These are phyloP conservation scores for Polyodon spathula DNA, from an alignment of 2,113 vertebrate genomes.

Conservation along the genomic window DNA sequence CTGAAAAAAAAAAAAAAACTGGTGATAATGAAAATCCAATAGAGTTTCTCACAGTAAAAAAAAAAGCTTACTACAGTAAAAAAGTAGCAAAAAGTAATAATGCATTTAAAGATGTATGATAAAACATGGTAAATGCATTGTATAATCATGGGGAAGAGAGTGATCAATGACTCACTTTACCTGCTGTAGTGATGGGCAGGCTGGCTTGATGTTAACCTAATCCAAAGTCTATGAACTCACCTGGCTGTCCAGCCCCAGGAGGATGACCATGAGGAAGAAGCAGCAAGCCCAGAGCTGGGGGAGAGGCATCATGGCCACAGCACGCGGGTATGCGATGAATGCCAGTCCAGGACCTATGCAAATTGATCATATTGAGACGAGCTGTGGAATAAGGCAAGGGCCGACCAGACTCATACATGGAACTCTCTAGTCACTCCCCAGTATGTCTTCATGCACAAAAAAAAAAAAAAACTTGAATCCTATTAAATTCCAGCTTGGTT, in stretches of 20 bases:
- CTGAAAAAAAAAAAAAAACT: too few relatives aligned
- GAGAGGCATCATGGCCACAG: conserved; percentile 3
- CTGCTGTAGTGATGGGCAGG: background rate
- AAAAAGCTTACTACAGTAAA: background rate
- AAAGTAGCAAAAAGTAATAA: too few relatives aligned
- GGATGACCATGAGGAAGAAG: conserved; percentile 6
- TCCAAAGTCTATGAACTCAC: background rate
- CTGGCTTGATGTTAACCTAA: background rate
- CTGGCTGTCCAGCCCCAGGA: conserved; percentile 2
- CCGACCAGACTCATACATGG: background rate
- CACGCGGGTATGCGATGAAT: background rate
- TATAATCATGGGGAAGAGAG: background rate
- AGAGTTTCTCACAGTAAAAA: background rate
- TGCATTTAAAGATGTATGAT: background rate
- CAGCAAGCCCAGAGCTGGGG: conserved; percentile 1
- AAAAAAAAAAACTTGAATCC: too few relatives aligned
- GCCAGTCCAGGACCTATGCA: too few relatives aligned
- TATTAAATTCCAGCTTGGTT: too few relatives aligned
- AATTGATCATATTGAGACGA: background rate
- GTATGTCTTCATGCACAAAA: background rate
- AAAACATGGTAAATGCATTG: background rate
- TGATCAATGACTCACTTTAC: background rate
- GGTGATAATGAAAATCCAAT: background rate
- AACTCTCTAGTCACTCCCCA: background rate
- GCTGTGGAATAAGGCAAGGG: background rate